Evolutionary conservation across 2,797 vertebrate genomes (phyloP).

Genomic region (Lutjanus argentimaculatus): DNA sequence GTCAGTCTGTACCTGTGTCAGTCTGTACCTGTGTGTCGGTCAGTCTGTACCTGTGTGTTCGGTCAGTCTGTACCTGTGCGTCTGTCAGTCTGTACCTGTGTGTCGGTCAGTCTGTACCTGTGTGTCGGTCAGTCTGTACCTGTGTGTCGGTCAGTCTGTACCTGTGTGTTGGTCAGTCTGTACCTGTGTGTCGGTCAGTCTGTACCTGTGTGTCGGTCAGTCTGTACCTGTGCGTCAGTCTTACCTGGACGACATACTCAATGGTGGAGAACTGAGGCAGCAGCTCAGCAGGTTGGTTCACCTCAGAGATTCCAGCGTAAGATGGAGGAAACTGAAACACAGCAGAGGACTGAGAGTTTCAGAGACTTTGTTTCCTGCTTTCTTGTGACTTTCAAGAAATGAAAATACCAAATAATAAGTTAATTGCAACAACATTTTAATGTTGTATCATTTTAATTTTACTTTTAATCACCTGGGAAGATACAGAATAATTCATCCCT

Average conservation of each 20-base stretch:
- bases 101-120: neutral
- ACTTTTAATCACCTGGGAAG: too few relatives aligned
- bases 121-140: neutral
- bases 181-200: constrained; percentile 79
- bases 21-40: constrained; percentile 84
- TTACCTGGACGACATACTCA: constrained; percentile 98
- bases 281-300: constrained; percentile 97
- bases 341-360: neutral
- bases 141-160: neutral
- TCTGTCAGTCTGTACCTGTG: too few relatives aligned
- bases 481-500: too few relatives aligned
- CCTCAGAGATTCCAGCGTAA: constrained; percentile 96
- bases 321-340: constrained; percentile 93
- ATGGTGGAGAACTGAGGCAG: constrained; percentile 98
- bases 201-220: neutral
- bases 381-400: too few relatives aligned
- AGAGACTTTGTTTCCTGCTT: too few relatives aligned
- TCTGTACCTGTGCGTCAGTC: neutral
- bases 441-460: too few relatives aligned
- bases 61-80: neutral
- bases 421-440: too few relatives aligned
- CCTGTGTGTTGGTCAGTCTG: neutral
- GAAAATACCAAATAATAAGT: too few relatives aligned
- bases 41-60: constrained; percentile 85
- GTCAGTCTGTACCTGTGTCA: constrained; percentile 83